These are phyloP conservation scores for Parus major DNA, from an alignment of 2,113 vertebrate genomes.

Conservation along the genomic window DNA sequence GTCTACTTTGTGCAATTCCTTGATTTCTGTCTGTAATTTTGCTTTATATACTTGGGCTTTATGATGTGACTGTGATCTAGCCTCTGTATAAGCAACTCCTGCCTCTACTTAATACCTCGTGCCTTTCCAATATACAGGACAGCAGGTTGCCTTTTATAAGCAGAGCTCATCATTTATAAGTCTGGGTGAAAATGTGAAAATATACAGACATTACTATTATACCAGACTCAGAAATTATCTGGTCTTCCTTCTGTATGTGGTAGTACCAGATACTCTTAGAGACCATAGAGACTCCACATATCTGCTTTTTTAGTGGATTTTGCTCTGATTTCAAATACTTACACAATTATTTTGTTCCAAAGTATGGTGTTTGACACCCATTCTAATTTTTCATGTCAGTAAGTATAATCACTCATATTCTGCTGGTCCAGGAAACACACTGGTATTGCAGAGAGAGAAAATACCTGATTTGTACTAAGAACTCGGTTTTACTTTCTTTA, in stretches of 20 bases:
- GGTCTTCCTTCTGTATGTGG: not conserved
- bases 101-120: not conserved
- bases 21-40: not conserved
- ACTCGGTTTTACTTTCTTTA: not conserved
- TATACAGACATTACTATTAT: not conserved
- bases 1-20: not conserved
- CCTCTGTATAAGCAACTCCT: not conserved
- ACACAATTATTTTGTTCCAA: not conserved
- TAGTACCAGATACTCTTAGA: not conserved
- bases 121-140: not conserved
- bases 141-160: not conserved
- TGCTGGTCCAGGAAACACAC: not conserved
- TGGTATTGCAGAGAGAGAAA: not conserved
- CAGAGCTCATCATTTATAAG: not conserved
- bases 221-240: not conserved
- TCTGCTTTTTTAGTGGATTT: not conserved
- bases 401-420: not conserved
- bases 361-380: not conserved
- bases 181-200: not conserved
- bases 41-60: not conserved
- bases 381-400: not conserved
- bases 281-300: not conserved
- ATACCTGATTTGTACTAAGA: not conserved
- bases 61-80: not conserved
- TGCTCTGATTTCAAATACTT: not conserved